A percentile compares a stretch with the other conserved stretches of the same genome.
phyloP scores from a whole-genome alignment of 2,113 vertebrate species.

The Atherinomorus stipes region DNA sequence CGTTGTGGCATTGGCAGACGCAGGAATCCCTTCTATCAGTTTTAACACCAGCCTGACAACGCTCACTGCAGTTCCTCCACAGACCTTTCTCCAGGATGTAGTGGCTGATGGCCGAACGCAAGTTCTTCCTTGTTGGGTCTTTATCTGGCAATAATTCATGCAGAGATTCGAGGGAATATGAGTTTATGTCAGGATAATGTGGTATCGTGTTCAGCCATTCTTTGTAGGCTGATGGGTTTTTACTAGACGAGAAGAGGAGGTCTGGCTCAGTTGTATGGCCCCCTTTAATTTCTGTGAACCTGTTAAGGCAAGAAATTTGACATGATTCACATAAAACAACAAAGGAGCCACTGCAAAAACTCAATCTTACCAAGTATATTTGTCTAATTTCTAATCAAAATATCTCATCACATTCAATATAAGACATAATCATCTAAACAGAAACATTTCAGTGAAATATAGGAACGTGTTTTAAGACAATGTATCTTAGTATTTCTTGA shows the following conservation, averaged over 20 bases:
- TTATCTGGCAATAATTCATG: slow-evolving; percentile 77
- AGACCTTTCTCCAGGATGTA: slow-evolving; percentile 82
- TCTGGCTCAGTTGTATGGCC: slow-evolving; percentile 81
- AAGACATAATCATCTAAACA: no score
- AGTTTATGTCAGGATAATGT: slow-evolving; percentile 79
- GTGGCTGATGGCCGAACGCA: slow-evolving; percentile 81
- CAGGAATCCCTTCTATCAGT: slow-evolving; percentile 72
- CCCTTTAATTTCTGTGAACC: slow-evolving; percentile 79
- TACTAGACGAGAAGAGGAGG: slow-evolving; percentile 83
- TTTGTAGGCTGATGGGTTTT: slow-evolving; percentile 78
- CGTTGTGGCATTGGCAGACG: slow-evolving; percentile 81
- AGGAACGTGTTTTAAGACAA: no score
- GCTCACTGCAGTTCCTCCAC: slow-evolving; percentile 75
- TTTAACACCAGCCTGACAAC: slow-evolving; percentile 71
- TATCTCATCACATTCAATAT: no score
- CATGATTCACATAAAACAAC: no score
- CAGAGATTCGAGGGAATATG: slow-evolving; percentile 84
- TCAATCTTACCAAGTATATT: no score
- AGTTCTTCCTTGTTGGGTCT: slow-evolving; percentile 43
- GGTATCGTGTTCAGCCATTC: slow-evolving; percentile 81
- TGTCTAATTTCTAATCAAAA: no score
- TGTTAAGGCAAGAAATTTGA: slow-evolving; percentile 23
- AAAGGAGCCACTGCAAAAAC: no score
- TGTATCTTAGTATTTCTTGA: no score
- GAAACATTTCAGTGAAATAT: no score